Conservation (phyloP, 2,888 invertebrate species). For the Acanthosepion esculentum region DNA sequence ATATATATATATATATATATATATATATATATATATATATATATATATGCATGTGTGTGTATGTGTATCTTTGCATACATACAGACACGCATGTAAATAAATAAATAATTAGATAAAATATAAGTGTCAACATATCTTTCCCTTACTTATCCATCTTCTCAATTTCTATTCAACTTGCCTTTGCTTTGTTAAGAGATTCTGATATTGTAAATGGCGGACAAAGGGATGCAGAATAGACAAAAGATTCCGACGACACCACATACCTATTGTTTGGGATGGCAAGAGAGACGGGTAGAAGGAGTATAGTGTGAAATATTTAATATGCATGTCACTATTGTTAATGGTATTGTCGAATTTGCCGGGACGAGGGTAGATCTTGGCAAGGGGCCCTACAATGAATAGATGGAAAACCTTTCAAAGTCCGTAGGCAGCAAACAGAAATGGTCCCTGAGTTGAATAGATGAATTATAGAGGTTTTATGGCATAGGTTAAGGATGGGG, state of each 20-base stretch:
- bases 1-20: background rate
- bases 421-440: background rate
- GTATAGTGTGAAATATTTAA: background rate
- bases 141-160: background rate
- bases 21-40: background rate
- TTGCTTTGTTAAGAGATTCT: background rate
- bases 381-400: background rate
- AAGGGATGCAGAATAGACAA: constrained; percentile 48
- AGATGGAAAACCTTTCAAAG: background rate
- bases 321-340: constrained; percentile 33
- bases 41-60: background rate
- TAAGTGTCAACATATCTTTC: background rate
- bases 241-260: constrained; percentile 49
- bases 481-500: background rate
- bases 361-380: background rate
- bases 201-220: constrained; percentile 36
- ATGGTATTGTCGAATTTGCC: background rate
- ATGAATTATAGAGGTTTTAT: background rate
- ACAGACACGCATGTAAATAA: background rate
- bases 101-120: background rate
- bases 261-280: constrained; percentile 42
- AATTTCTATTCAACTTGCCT: background rate
- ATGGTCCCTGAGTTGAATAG: background rate
- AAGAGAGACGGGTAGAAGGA: background rate
- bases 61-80: background rate